These are phyloP conservation scores for Orthosia incerta DNA, from an alignment of 2,888 invertebrate species.

Conservation along the genomic window DNA sequence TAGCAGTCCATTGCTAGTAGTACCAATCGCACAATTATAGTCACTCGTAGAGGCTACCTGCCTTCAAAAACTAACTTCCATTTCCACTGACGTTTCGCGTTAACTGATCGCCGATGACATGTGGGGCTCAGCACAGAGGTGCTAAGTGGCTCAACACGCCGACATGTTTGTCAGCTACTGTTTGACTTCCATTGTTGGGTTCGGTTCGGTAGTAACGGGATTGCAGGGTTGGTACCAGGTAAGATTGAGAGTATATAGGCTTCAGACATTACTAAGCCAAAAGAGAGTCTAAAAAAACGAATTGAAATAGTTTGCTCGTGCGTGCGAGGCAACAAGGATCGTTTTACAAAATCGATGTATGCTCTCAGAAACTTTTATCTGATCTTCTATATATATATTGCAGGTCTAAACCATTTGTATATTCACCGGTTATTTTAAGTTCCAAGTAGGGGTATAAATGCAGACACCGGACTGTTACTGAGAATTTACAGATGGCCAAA, in stretches of 20 bases:
- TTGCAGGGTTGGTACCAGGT: slow-evolving; percentile 32
- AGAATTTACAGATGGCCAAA: too few species aligned
- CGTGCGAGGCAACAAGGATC: too few species aligned
- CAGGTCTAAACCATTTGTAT: too few species aligned
- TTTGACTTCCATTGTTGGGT: slow-evolving; percentile 61
- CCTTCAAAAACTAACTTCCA: slow-evolving; percentile 19
- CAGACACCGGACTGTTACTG: too few species aligned
- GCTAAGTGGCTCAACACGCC: slow-evolving; percentile 77
- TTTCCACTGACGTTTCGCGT: slow-evolving; percentile 39
- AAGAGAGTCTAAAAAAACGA: too few species aligned
- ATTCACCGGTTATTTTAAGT: too few species aligned
- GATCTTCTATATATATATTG: too few species aligned
- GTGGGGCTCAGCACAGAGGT: slow-evolving; percentile 62
- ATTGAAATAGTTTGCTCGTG: too few species aligned
- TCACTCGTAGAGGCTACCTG: not conserved
- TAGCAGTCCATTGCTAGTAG: not conserved
- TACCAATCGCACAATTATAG: not conserved
- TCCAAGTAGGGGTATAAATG: too few species aligned
- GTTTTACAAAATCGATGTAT: too few species aligned
- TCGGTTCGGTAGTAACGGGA: slow-evolving; percentile 65
- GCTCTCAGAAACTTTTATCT: too few species aligned
- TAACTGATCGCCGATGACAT: slow-evolving; percentile 49
- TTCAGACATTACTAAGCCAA: not conserved
- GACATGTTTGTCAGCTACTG: slow-evolving; percentile 60
- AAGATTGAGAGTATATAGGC: not conserved